phyloP scores from a whole-genome alignment of 2,888 invertebrate genomes.

The Trissoscelio sp. region DNA sequence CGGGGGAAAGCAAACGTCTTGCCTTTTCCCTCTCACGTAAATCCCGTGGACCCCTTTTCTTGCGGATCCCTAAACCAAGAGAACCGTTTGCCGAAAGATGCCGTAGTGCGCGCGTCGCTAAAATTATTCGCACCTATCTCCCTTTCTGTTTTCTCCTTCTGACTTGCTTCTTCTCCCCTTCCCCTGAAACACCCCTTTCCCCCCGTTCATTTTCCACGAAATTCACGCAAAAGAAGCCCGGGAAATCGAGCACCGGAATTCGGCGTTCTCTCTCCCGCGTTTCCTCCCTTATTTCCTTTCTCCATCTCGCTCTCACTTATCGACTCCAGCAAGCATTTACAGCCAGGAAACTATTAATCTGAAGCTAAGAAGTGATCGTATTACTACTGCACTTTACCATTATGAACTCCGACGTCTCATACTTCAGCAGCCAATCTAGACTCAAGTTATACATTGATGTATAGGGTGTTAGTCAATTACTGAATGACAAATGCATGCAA shows the following conservation, averaged over 20 bases:
- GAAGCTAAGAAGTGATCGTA: slow-evolving; percentile 69
- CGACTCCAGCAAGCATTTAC: slow-evolving; percentile 59
- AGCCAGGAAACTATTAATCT: slow-evolving; percentile 71
- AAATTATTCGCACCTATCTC: slow-evolving; percentile 64
- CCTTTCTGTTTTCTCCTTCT: not conserved
- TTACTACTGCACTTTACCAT: slow-evolving; percentile 77
- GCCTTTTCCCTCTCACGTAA: slow-evolving; percentile 54
- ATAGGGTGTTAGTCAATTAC: slow-evolving; percentile 61
- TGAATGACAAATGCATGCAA: slow-evolving; percentile 60
- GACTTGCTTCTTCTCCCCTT: too few species aligned
- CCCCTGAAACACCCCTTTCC: slow-evolving; percentile 3
- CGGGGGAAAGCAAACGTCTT: slow-evolving; percentile 69
- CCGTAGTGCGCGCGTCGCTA: slow-evolving; percentile 44
- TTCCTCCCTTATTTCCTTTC: slow-evolving; percentile 67
- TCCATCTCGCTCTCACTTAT: slow-evolving; percentile 56
- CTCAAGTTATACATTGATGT: slow-evolving; percentile 62
- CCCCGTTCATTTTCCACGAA: not conserved
- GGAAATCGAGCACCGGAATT: slow-evolving; percentile 67
- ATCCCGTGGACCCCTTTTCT: slow-evolving; percentile 47
- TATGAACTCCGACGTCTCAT: slow-evolving; percentile 75
- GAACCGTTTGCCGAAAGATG: slow-evolving; percentile 56
- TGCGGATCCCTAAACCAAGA: slow-evolving; percentile 52
- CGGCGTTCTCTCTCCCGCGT: slow-evolving; percentile 48
- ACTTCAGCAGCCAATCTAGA: slow-evolving; percentile 65
- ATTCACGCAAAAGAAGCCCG: slow-evolving; percentile 55